These are phyloP conservation scores for Eospalax fontanierii DNA, from an alignment of 2,797 vertebrate species.

Conservation along the genomic window DNA sequence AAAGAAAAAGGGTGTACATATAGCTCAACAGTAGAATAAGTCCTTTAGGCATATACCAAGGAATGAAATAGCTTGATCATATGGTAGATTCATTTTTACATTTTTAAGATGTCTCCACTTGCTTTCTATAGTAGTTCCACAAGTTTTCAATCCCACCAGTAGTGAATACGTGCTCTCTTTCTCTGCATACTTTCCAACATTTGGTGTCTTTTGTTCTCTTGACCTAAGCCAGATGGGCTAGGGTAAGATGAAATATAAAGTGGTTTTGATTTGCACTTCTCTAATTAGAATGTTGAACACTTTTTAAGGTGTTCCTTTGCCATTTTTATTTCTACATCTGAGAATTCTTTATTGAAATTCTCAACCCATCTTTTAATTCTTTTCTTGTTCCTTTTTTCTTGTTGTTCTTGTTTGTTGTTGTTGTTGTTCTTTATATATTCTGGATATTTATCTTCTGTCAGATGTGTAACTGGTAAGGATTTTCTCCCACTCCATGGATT, in stretches of 20 bases:
- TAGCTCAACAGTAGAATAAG: neutral
- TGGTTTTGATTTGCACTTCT: neutral
- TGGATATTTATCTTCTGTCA: too few relatives aligned
- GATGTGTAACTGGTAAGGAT: too few relatives aligned
- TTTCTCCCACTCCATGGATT: too few relatives aligned
- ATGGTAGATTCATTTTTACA: neutral
- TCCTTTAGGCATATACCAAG: neutral
- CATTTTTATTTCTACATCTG: too few relatives aligned
- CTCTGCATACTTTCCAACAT: neutral
- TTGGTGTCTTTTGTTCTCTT: neutral
- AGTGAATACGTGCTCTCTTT: neutral
- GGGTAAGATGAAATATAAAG: neutral
- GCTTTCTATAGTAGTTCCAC: neutral
- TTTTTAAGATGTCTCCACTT: neutral
- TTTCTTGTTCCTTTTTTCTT: too few relatives aligned
- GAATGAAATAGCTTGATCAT: neutral
- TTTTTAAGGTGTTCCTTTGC: too few relatives aligned
- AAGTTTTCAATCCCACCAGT: too few relatives aligned
- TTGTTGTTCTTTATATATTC: too few relatives aligned
- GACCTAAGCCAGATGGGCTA: neutral
- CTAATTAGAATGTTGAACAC: neutral
- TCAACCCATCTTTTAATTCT: too few relatives aligned
- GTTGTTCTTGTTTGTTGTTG: too few relatives aligned
- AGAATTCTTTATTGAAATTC: too few relatives aligned
- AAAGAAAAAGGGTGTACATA: neutral